A percentile compares a stretch with the other conserved stretches of the same genome.
Evolutionary conservation across 2,113 vertebrate genomes (phyloP).

Genomic region (Murina feae): DNA sequence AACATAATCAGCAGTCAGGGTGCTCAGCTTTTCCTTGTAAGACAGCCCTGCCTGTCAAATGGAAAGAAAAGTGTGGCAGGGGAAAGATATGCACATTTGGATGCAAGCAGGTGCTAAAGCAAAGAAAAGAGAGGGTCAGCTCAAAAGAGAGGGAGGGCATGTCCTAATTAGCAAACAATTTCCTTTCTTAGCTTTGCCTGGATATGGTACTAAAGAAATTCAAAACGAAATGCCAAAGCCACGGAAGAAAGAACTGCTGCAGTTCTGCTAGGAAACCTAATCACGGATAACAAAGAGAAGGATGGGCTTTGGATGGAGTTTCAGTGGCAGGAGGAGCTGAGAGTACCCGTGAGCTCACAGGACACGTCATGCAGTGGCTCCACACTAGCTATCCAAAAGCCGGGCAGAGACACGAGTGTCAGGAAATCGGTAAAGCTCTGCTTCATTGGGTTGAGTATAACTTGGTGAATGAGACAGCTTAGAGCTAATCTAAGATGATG

Average conservation of each 20-base stretch:
- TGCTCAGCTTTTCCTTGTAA: neutral
- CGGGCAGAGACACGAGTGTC: neutral
- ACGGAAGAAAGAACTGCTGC: neutral
- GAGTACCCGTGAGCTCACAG: neutral
- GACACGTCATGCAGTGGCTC: neutral
- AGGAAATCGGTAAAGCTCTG: neutral
- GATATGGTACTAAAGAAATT: neutral
- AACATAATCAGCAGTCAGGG: neutral
- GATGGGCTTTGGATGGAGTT: neutral
- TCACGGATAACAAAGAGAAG: neutral
- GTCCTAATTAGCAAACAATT: neutral
- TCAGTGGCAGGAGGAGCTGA: neutral
- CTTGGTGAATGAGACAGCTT: neutral
- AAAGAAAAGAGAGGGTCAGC: neutral
- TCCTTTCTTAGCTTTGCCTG: neutral
- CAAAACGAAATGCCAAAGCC: neutral
- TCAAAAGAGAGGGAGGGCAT: neutral
- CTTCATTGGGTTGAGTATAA: neutral
- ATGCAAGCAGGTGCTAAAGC: constrained; percentile 5
- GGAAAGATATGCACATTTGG: neutral
- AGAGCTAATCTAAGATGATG: neutral
- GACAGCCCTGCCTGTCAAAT: neutral
- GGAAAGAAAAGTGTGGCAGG: neutral
- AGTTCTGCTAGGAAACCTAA: neutral
- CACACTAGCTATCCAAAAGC: neutral